Percentiles rank a stretch among this genome's conserved stretches.
Evolutionary conservation across 2,797 vertebrate species (phyloP).

Genomic region (Pristis pectinata): DNA sequence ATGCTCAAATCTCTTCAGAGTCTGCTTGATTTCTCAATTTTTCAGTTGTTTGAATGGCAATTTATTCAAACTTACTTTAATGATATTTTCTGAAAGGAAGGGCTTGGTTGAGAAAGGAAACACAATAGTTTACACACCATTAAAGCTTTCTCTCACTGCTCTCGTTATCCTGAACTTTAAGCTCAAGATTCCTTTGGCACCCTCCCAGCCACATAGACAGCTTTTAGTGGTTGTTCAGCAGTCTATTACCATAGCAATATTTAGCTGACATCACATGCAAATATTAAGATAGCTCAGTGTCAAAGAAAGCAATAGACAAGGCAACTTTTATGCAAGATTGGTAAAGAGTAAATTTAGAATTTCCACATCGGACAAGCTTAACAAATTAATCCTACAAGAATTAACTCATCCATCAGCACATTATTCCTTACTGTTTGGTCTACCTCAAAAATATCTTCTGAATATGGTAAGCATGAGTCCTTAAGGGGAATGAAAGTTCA

Average conservation of each 20-base stretch:
- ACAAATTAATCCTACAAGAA: neutral
- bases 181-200: too few species aligned
- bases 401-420: neutral
- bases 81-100: neutral
- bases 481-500: neutral
- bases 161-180: neutral
- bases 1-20: neutral
- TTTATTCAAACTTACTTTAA: neutral
- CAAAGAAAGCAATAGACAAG: neutral
- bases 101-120: neutral
- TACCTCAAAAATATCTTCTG: neutral
- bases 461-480: neutral
- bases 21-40: neutral
- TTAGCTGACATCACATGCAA: neutral
- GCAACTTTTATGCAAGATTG: neutral
- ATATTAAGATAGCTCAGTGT: neutral
- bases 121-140: neutral
- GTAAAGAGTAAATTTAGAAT: neutral
- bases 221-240: neutral
- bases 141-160: neutral
- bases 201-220: neutral
- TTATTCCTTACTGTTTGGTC: neutral
- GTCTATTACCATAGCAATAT: neutral
- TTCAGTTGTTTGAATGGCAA: neutral
- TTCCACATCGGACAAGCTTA: neutral